Evolutionary conservation across 2,113 vertebrate genomes (phyloP), one percentile per base, ranked within the genome.

Genomic region (Lophochroa leadbeateri): DNA sequence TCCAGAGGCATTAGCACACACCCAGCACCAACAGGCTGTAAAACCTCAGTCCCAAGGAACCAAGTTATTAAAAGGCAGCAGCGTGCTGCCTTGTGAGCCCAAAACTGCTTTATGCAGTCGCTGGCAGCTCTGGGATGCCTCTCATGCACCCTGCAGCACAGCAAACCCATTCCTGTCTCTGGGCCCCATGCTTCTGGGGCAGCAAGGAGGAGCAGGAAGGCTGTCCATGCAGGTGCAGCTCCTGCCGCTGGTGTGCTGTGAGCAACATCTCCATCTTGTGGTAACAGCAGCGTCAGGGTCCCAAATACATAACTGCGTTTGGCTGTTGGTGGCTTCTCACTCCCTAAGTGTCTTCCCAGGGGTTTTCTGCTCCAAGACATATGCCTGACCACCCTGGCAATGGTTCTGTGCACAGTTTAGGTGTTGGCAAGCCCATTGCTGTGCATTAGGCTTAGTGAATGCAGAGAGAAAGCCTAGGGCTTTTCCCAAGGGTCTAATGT

Each of bases 201-300:
- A 3, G 18, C 1, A 15, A 64, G 24, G 78, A 70, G 6, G 53
- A 88, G 13, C 28, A 37, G 60, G 64, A 57, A 53, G 61, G 35
- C 50, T 4, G 5, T 23, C n/a, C 29, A 24, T 8, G 17, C 67
- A 63, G 39, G 63, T 80, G 39, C 89, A 13, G 39, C 72, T 57
- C 23, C 25, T 6, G 69, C 39, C 0, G 0, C 13, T 2, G 4
- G 50, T 8, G 3, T 60, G 82, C 17, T 0, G 2, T 0, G 25
- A 96, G 82, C 95, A 97, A 95, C 70, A 90, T n/a, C 88, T 74
- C 94, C 96, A 94, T 61, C 95, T 95, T 47, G 90, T 93, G 96
- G 95, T 60, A 10, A 5, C 53, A 65, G 52, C 53, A 31, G 74
- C 43, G 14, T 0, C 58, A 11, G 63, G 82, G 60, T 43, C 41